Evolutionary conservation across 2,797 vertebrate genomes (phyloP).

Genomic region (Hirundo rustica): DNA sequence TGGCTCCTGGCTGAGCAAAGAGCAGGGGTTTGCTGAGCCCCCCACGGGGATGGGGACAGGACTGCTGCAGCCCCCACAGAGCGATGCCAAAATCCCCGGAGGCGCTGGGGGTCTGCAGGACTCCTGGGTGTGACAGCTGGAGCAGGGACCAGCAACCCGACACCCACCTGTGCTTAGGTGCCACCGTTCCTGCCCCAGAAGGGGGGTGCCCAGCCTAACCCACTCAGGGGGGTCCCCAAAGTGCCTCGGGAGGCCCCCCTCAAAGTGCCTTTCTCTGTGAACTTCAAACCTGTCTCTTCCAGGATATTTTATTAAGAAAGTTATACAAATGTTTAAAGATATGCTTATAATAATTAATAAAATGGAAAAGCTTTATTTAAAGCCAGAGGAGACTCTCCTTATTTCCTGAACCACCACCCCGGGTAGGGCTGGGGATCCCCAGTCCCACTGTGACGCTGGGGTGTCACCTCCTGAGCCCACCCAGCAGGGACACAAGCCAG

Average conservation of each 20-base stretch:
- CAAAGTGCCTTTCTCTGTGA: slow-evolving; percentile 72
- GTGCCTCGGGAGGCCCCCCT: background rate
- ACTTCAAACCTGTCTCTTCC: slow-evolving; percentile 50
- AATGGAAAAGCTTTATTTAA: slow-evolving; percentile 79
- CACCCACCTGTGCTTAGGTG: background rate
- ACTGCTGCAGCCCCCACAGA: background rate
- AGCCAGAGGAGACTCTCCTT: background rate
- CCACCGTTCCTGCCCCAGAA: background rate
- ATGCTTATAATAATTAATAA: slow-evolving; percentile 81
- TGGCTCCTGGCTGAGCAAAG: background rate
- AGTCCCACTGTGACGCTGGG: background rate
- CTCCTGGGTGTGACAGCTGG: background rate
- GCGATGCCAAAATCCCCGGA: background rate
- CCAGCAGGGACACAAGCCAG: background rate
- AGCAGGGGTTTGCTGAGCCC: background rate
- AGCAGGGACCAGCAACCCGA: background rate
- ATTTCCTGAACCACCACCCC: background rate
- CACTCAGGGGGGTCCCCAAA: background rate
- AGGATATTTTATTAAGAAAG: slow-evolving; percentile 73
- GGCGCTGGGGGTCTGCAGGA: background rate
- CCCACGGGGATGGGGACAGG: background rate
- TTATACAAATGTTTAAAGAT: slow-evolving; percentile 76
- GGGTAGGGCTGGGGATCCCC: background rate
- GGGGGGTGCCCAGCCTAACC: background rate
- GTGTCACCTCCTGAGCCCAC: background rate